phyloP scores from a whole-genome alignment of 2,888 invertebrate species.

The Caenorhabditis plicata region DNA sequence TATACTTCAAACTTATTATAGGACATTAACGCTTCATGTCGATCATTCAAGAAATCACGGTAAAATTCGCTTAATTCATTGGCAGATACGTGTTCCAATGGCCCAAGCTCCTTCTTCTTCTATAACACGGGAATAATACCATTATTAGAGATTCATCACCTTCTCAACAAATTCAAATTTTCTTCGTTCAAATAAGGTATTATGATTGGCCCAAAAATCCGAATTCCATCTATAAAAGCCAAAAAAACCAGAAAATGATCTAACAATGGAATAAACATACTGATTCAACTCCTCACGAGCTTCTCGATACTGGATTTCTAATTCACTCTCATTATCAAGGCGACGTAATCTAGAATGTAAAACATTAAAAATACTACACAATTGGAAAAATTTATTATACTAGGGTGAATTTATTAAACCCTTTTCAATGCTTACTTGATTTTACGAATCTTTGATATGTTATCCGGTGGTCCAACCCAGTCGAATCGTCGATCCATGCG shows the following conservation, averaged over 20 bases:
- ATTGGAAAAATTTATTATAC: too few species aligned
- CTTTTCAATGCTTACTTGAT: constrained; percentile 40
- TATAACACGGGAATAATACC: constrained; percentile 17
- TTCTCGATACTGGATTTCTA: constrained; percentile 50
- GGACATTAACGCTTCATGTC: constrained; percentile 40
- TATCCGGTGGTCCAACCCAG: constrained; percentile 63
- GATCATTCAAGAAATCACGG: constrained; percentile 53
- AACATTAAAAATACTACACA: too few species aligned
- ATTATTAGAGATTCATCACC: constrained; percentile 1
- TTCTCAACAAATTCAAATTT: constrained; percentile 41
- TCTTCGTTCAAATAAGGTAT: constrained; percentile 49
- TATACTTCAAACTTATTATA: constrained; percentile 54
- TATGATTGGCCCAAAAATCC: constrained; percentile 60
- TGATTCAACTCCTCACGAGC: constrained; percentile 57
- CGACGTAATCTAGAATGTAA: constrained; percentile 49
- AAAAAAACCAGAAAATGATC: background rate
- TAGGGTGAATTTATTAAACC: background rate
- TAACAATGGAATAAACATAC: background rate
- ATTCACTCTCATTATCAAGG: constrained; percentile 50
- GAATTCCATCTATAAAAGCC: constrained; percentile 48
- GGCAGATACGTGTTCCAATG: constrained; percentile 53
- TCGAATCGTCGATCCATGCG: constrained; percentile 57
- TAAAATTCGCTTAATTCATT: constrained; percentile 61
- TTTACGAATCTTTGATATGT: constrained; percentile 53
- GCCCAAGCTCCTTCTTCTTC: constrained; percentile 50